Evolutionary conservation across 2,113 vertebrate genomes (phyloP).

Genomic region (Syrmaticus mikado): DNA sequence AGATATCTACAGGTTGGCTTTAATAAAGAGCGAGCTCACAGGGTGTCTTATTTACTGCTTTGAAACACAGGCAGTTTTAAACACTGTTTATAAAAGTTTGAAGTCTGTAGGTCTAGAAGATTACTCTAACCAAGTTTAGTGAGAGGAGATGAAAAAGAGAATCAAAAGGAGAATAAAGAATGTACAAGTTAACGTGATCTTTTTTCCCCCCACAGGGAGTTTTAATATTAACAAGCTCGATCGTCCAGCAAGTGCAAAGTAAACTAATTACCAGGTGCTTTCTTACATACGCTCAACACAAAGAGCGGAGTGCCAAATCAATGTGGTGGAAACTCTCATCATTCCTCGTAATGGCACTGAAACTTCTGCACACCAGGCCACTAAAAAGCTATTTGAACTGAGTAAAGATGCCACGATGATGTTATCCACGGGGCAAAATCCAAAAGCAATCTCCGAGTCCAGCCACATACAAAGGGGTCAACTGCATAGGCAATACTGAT

Average conservation of each 20-base stretch:
- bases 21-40: not conserved
- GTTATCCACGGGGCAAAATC: constrained; percentile 15
- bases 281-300: not conserved
- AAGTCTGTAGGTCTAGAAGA: not conserved
- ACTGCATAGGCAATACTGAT: not conserved
- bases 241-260: not conserved
- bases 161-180: not conserved
- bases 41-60: not conserved
- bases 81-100: not conserved
- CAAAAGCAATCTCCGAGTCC: constrained; percentile 9
- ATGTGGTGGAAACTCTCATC: not conserved
- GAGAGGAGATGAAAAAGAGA: not conserved
- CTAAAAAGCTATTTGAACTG: not conserved
- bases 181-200: not conserved
- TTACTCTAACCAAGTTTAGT: not conserved
- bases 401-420: not conserved
- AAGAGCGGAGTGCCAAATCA: not conserved
- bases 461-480: not conserved
- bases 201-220: not conserved
- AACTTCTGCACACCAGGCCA: not conserved
- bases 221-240: not conserved
- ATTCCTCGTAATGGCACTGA: not conserved
- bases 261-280: not conserved
- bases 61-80: not conserved
- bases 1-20: not conserved